A percentile compares a stretch with the other conserved stretches of the same genome.
phyloP scores from a whole-genome alignment of 1,140 invertebrate species.

The Bicyclus anynana region DNA sequence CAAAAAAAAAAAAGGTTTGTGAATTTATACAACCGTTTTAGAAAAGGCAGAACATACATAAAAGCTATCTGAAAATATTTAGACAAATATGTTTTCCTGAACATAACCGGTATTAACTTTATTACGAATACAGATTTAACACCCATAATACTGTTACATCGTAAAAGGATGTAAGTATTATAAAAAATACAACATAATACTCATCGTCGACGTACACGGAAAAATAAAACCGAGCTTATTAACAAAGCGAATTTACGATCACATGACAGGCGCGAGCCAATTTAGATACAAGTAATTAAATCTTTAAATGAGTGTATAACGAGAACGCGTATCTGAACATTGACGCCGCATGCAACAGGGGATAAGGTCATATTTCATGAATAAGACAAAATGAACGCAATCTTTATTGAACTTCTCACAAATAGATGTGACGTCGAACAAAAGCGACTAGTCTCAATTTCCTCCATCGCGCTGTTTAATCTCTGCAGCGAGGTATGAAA shows the following conservation, averaged over 20 bases:
- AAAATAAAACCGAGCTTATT: conserved; percentile 26
- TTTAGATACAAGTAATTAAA: conserved; percentile 67
- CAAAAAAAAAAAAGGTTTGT: too few relatives aligned
- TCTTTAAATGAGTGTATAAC: conserved; percentile 69
- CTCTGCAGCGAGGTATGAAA: background rate
- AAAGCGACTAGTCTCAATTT: background rate
- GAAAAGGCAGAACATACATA: too few relatives aligned
- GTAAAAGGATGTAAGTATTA: background rate
- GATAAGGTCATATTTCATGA: background rate
- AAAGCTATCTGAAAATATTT: too few relatives aligned
- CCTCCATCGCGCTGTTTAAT: background rate
- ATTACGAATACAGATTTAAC: too few relatives aligned
- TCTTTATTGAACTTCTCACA: background rate
- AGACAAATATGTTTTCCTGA: too few relatives aligned
- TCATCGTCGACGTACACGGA: background rate
- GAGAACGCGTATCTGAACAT: conserved; percentile 38
- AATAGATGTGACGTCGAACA: background rate
- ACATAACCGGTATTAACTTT: too few relatives aligned
- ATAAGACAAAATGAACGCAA: background rate
- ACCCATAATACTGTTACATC: too few relatives aligned
- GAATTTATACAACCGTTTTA: too few relatives aligned
- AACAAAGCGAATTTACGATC: conserved; percentile 21
- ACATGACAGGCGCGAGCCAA: conserved; percentile 4
- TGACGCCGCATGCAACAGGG: conserved; percentile 25
- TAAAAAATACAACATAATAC: background rate